Evolutionary conservation across 2,113 vertebrate genomes (phyloP).

Genomic region (Pitta sordida): DNA sequence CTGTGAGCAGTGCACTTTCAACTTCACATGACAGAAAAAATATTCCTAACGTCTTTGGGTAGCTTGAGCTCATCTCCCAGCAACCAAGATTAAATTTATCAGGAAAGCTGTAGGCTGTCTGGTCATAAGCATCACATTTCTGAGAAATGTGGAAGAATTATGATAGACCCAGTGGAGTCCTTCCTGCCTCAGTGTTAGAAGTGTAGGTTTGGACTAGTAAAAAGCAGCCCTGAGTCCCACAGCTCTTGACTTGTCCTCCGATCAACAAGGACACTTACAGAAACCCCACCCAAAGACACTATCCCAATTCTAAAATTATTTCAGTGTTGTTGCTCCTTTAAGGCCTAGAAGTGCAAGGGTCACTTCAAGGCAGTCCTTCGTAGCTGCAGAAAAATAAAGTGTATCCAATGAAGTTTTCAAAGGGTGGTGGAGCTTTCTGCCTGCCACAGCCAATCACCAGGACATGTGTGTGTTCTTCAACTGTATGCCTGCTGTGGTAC

Average conservation of each 20-base stretch:
- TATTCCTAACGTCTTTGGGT: neutral
- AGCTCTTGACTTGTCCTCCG: neutral
- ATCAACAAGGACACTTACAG: neutral
- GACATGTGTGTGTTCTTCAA: accelerated
- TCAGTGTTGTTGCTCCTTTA: neutral
- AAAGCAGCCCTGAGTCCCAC: neutral
- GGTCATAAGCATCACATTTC: neutral
- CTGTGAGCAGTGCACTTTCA: neutral
- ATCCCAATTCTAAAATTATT: neutral
- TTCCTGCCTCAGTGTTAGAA: neutral
- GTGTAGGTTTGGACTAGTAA: neutral
- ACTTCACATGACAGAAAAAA: neutral
- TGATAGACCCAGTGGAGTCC: accelerated
- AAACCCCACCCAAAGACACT: neutral
- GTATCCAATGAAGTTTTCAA: neutral
- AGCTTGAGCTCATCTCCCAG: neutral
- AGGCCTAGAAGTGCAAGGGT: neutral
- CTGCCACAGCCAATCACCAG: accelerated
- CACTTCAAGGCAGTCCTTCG: neutral
- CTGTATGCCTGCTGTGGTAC: neutral
- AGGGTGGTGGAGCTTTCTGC: neutral
- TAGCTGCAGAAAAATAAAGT: neutral
- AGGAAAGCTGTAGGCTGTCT: neutral
- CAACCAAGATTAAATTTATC: neutral
- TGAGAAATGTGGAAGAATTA: neutral